Conservation (phyloP, 2,888 invertebrate genomes). For the Philonicus albiceps region DNA sequence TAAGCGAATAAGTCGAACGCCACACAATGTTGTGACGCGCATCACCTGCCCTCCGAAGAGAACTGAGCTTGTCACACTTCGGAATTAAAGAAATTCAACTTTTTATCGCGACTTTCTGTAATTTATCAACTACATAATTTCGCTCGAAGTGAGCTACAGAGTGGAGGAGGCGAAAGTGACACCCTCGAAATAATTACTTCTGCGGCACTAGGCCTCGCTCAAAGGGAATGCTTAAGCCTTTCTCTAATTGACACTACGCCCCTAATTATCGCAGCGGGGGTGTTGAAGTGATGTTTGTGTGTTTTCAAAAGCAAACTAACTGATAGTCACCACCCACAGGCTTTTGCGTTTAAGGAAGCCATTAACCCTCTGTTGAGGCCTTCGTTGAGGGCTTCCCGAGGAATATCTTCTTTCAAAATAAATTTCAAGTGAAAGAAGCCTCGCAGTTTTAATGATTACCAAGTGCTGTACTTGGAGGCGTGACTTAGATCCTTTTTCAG, state of each 20-base stretch:
- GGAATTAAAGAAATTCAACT: background rate
- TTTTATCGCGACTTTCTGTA: background rate
- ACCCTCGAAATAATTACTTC: constrained; percentile 5
- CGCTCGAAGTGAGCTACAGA: background rate
- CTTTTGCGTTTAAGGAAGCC: constrained; percentile 36
- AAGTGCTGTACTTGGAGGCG: background rate
- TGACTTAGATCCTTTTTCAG: background rate
- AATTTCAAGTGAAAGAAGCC: background rate
- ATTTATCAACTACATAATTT: background rate
- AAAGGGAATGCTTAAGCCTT: constrained; percentile 33
- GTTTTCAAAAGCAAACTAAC: constrained; percentile 27
- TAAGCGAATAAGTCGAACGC: background rate
- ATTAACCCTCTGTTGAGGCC: constrained; percentile 28
- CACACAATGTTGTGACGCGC: background rate
- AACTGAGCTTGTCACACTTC: background rate
- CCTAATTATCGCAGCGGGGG: constrained; percentile 37
- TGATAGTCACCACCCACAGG: constrained; percentile 2
- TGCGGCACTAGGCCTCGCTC: background rate
- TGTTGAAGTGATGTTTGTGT: constrained; percentile 40
- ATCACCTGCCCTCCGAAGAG: constrained; percentile 8
- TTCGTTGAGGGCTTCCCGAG: background rate
- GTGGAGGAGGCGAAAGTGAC: background rate
- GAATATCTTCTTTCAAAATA: background rate
- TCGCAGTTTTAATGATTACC: constrained; percentile 1
- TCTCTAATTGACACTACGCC: constrained; percentile 41